These are phyloP conservation scores for Platanista minor DNA, from an alignment of 2,113 vertebrate species.

Conservation along the genomic window DNA sequence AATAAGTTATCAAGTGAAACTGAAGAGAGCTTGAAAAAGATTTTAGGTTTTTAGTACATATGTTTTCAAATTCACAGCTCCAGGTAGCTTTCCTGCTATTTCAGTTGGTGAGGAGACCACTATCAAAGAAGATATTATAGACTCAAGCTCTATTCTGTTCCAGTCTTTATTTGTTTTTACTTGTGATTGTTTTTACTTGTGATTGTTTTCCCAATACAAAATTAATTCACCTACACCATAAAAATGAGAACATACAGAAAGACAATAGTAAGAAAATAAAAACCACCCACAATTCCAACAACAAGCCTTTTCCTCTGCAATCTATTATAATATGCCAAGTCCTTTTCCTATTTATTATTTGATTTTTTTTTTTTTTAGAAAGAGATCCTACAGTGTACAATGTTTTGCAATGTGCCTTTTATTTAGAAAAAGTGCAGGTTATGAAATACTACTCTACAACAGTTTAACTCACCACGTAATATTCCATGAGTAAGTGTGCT, in stretches of 20 bases:
- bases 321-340: too few relatives aligned
- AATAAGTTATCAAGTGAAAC: neutral
- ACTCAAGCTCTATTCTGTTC: neutral
- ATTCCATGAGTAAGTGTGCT: neutral
- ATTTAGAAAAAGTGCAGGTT: neutral
- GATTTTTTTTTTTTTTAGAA: neutral
- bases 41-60: accelerated
- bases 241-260: neutral
- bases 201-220: neutral
- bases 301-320: neutral
- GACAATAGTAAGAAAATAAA: neutral
- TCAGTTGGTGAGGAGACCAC: neutral
- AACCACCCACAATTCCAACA: accelerated
- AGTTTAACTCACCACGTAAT: neutral
- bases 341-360: neutral
- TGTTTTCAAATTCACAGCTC: neutral
- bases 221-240: neutral
- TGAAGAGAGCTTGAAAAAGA: neutral
- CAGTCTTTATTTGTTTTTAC: neutral
- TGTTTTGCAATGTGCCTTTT: neutral
- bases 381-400: accelerated
- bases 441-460: neutral
- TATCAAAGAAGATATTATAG: accelerated
- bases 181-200: neutral
- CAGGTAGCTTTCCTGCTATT: neutral